Evolutionary conservation across 2,888 invertebrate species (phyloP).

Genomic region (Ectemnius continuus): DNA sequence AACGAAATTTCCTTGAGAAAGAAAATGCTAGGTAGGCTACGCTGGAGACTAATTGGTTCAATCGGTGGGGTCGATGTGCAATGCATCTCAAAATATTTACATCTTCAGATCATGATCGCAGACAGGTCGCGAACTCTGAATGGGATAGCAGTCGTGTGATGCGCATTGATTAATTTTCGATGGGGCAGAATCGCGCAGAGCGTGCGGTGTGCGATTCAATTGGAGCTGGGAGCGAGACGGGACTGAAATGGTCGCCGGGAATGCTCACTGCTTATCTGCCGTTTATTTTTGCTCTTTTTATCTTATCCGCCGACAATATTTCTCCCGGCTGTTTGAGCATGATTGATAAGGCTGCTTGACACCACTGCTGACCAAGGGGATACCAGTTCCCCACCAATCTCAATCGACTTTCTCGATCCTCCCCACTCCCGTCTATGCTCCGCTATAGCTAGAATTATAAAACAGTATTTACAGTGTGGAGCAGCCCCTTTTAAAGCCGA

Average conservation of each 20-base stretch:
- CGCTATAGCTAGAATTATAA: too few species aligned
- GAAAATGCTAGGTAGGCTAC: too few species aligned
- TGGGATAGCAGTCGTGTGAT: not conserved
- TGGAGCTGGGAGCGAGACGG: not conserved
- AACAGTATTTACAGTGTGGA: too few species aligned
- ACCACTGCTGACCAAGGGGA: constrained; percentile 1
- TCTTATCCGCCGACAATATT: constrained; percentile 48
- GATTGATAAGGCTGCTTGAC: constrained; percentile 42
- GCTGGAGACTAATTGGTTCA: too few species aligned
- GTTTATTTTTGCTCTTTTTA: constrained; percentile 52
- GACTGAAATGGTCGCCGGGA: constrained; percentile 27
- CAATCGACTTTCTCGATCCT: constrained; percentile 5
- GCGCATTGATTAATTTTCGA: constrained; percentile 20
- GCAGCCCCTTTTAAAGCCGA: too few species aligned
- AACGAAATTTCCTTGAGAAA: too few species aligned
- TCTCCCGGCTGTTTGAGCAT: constrained; percentile 45
- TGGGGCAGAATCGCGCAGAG: not conserved
- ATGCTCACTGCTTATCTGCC: constrained; percentile 41
- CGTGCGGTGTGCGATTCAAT: too few species aligned
- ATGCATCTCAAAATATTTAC: constrained; percentile 7
- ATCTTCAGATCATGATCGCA: constrained; percentile 11
- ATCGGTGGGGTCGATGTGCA: too few species aligned
- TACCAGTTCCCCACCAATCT: not conserved
- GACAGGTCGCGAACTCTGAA: constrained; percentile 5
- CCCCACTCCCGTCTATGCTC: too few species aligned